Conservation (phyloP, 2,888 invertebrate genomes). For the Ochropleura leucogaster region DNA sequence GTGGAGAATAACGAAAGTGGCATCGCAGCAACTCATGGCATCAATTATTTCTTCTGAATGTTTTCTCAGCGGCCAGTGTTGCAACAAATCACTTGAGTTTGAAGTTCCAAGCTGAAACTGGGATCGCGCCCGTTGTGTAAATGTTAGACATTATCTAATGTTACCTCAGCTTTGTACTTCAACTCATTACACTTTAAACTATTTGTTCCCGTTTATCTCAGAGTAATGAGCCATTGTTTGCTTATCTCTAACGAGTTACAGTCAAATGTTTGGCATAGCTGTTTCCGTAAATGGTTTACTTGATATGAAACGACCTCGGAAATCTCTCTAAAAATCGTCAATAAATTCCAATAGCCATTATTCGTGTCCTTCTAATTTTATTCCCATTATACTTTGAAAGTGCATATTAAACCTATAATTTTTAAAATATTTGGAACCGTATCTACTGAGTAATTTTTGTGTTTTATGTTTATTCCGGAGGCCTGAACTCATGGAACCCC, state of each 20-base stretch:
- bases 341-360: background rate
- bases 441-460: background rate
- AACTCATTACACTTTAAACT: slow-evolving; percentile 30
- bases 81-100: background rate
- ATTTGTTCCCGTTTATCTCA: slow-evolving; percentile 49
- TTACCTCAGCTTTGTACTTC: slow-evolving; percentile 25
- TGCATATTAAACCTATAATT: background rate
- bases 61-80: background rate
- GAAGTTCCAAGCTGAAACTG: background rate
- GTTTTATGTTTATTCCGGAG: background rate
- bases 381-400: background rate
- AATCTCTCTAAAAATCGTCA: background rate
- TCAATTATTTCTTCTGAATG: background rate
- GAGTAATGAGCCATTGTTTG: slow-evolving; percentile 44
- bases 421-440: background rate
- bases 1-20: background rate
- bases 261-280: slow-evolving; percentile 23
- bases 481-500: background rate
- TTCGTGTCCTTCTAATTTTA: background rate
- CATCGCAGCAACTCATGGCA: background rate
- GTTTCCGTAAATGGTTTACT: slow-evolving; percentile 31
- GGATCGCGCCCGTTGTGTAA: background rate
- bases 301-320: background rate
- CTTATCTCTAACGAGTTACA: slow-evolving; percentile 50
- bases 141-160: slow-evolving; percentile 8